Conservation (phyloP, 2,797 vertebrate genomes). For the Hoplostethus atlanticus region DNA sequence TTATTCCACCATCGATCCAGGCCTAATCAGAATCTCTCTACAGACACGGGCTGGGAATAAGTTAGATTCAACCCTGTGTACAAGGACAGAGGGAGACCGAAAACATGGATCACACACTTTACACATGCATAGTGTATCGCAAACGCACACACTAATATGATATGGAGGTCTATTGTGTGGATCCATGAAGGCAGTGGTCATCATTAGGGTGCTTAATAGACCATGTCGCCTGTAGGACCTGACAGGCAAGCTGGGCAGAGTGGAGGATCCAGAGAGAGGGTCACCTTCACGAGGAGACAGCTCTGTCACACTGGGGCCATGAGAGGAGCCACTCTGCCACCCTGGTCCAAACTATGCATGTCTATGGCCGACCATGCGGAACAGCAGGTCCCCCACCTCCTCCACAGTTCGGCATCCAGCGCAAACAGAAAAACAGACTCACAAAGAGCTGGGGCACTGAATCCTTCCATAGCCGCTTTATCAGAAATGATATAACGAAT, state of each 20-base stretch:
- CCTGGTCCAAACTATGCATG: slow-evolving; percentile 66
- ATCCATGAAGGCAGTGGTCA: slow-evolving; percentile 69
- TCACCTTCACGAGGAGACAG: slow-evolving; percentile 83
- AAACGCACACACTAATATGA: slow-evolving; percentile 31
- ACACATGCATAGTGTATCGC: slow-evolving; percentile 7
- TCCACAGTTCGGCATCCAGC: slow-evolving; percentile 44
- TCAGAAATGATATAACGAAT: slow-evolving; percentile 29
- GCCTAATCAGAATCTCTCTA: slow-evolving; percentile 53
- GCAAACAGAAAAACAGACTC: slow-evolving; percentile 29
- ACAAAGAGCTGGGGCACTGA: background rate
- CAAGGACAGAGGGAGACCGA: slow-evolving; percentile 12
- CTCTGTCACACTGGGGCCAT: slow-evolving; percentile 74
- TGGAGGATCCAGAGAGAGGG: slow-evolving; percentile 69
- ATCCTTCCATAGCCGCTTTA: slow-evolving; percentile 8
- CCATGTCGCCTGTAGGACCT: slow-evolving; percentile 75
- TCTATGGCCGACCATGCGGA: slow-evolving; percentile 75
- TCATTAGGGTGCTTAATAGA: slow-evolving; percentile 86
- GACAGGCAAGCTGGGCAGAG: slow-evolving; percentile 69
- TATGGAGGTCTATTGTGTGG: slow-evolving; percentile 43
- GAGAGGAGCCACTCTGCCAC: slow-evolving; percentile 64
- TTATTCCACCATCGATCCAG: slow-evolving; percentile 57
- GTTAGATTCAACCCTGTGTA: slow-evolving; percentile 21
- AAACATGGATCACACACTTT: slow-evolving; percentile 18
- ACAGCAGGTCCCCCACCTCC: slow-evolving; percentile 60
- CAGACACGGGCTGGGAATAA: slow-evolving; percentile 44